Evolutionary conservation across 2,797 vertebrate genomes (phyloP), one percentile per base, ranked within the genome.

Genomic region (Melanotaenia parkinsoni): DNA sequence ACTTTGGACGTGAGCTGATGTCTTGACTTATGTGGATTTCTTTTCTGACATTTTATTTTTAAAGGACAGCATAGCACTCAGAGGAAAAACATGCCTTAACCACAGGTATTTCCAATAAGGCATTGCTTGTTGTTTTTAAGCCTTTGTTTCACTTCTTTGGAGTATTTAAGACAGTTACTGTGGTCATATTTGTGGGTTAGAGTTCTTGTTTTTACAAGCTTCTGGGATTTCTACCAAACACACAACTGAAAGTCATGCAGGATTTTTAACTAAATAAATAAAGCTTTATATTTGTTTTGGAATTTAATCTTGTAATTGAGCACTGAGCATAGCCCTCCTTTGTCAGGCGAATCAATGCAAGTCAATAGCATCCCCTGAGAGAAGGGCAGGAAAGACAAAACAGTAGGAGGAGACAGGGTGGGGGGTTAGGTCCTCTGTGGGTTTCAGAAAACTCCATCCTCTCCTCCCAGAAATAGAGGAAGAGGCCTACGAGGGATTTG

Each of bases 291-390:
- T 83, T 88, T 88, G 67, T 86, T 87, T 70, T 87, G 73, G 74
- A 73, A 67, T 79, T 84, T 69, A 79, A 77, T 83, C 69, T 73
- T 86, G 91, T 89, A 93, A 93, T 87, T 59, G 75, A 80, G 93
- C 72, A 79, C 88, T 50, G 67, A 35, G 66, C 72, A 61, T 76
- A 77, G 72, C 59, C 63, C 71, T 66, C 76, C 77, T 93, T 95
- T 94, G 93, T 94, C 87, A 91, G 81, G 86, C 79, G 86, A 94
- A 95, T 94, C 89, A 85, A 93, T 94, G 84, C 86, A 75, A 76
- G 89, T 94, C 90, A 93, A 88, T 91, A 86, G 87, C 69, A 76
- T 88, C 90, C 91, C 90, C 72, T 74, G 86, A 87, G 85, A 88
- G 80, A 77, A 72, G 64, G 72, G 80, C 72, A 74, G 79, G 75